These are phyloP conservation scores for Protonibea diacanthus DNA, from an alignment of 2,797 vertebrate genomes.

Conservation along the genomic window DNA sequence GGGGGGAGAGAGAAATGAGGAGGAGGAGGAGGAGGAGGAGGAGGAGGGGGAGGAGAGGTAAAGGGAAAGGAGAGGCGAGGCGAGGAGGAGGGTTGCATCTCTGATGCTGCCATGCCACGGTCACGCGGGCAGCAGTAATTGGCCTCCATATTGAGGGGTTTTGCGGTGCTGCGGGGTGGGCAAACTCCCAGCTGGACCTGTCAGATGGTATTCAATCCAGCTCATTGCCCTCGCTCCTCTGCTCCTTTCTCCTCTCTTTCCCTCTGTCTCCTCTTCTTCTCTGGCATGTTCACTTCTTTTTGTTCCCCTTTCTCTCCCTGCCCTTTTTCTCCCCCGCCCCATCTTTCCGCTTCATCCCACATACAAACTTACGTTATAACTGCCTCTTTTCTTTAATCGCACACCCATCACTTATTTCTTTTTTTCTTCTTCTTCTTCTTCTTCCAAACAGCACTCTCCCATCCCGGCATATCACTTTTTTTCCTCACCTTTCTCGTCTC, in stretches of 20 bases:
- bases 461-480: slow-evolving; percentile 59
- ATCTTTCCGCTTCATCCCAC: slow-evolving; percentile 61
- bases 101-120: slow-evolving; percentile 85
- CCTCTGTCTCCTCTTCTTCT: slow-evolving; percentile 63
- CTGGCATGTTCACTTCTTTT: slow-evolving; percentile 67
- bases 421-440: slow-evolving; percentile 5
- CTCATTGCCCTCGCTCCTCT: slow-evolving; percentile 85
- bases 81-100: slow-evolving; percentile 69
- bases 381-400: slow-evolving; percentile 42
- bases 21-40: background rate
- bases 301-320: slow-evolving; percentile 40
- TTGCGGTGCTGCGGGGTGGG: slow-evolving; percentile 86
- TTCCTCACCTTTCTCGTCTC: slow-evolving; percentile 60
- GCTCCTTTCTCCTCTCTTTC: slow-evolving; percentile 66
- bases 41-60: slow-evolving; percentile 21
- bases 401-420: slow-evolving; percentile 49
- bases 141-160: slow-evolving; percentile 89
- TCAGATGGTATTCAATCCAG: slow-evolving; percentile 89
- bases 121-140: slow-evolving; percentile 89
- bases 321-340: slow-evolving; percentile 38
- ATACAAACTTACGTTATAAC: slow-evolving; percentile 54
- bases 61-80: slow-evolving; percentile 49
- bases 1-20: slow-evolving; percentile 44
- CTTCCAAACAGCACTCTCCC: slow-evolving; percentile 46
- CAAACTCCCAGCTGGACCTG: slow-evolving; percentile 89